Base-by-base conservation (phyloP, 1,140 invertebrate genomes). In the Drosophila mayri region DNA sequence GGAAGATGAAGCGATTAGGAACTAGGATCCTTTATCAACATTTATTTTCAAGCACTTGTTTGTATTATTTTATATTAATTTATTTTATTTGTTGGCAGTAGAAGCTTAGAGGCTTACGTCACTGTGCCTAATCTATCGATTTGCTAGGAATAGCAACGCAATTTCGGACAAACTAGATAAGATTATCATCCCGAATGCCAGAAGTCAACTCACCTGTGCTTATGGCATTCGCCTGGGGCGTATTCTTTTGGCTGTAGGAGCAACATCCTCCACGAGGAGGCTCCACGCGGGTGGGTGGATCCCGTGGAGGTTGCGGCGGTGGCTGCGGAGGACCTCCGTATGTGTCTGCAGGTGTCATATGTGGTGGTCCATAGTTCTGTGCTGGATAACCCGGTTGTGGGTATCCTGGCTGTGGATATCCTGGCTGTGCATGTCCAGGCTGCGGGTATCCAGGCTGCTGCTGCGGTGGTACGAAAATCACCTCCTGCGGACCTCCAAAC, bases 181-280 rank as follows among this genome's bases (percentile, higher is more conserved):
- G 71, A 74, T 82, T 59, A 76, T 59, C 65, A 3, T 3, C 22
- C n/a, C 10, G 4, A 25, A 28, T 12, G 20, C 4, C n/a, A 41
- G 1, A 32, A 0, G 41, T 4, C 20, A 41, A 65, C 78, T 60
- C 41, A 88, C 85, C 85, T 43, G 78, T 32, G 10, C 44, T 63
- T 10, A 62, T 46, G 0, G 78, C 70, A 37, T 90, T 85, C 3
- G 40, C 47, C 37, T 88, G 85, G 0, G 85, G 85, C 18, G 75
- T 90, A 54, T 90, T 88, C 25, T 5, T 68, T 7, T 57, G 63
- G 43, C 52, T 80, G 32, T 41, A 54, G 0, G 30, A 55, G 18
- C 30, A 81, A 49, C 85, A 88, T 35, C 84, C 76, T 1, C 2
- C 35, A 8, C 43, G 28, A 2, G 67, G 81, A 9, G 30, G 50